Evolutionary conservation across 2,113 vertebrate species (phyloP).

Genomic region (Sminthopsis crassicaudata): DNA sequence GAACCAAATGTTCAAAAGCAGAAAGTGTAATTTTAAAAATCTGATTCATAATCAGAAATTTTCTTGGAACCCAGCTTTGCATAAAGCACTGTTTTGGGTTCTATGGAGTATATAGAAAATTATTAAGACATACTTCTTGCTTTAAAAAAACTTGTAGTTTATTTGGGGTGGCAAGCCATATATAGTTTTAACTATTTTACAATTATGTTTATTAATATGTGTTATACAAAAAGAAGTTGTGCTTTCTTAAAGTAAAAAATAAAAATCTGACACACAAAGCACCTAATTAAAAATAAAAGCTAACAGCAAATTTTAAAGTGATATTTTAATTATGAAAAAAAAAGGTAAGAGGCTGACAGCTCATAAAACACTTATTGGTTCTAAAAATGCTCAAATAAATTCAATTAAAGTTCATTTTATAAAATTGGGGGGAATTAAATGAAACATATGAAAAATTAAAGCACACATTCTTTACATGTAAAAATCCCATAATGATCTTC

Average conservation of each 20-base stretch:
- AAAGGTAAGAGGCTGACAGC: neutral
- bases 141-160: neutral
- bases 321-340: neutral
- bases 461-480: constrained; percentile 8
- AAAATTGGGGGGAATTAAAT: neutral
- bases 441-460: neutral
- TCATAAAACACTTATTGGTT: neutral
- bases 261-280: neutral
- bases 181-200: neutral
- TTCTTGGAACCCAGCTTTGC: neutral
- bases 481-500: neutral
- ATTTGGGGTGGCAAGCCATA: neutral
- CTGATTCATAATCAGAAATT: neutral
- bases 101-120: neutral
- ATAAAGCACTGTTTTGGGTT: neutral
- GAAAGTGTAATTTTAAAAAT: neutral
- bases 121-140: neutral
- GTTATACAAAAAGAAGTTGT: neutral
- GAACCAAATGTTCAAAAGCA: neutral
- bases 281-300: constrained; percentile 30
- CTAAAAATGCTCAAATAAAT: neutral
- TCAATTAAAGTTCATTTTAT: constrained; percentile 23
- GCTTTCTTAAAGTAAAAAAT: neutral
- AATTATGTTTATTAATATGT: neutral
- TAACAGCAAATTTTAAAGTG: constrained; percentile 1